These are phyloP conservation scores for Neosilurus mollespiculum DNA, from an alignment of 2,797 vertebrate genomes.

Conservation along the genomic window DNA sequence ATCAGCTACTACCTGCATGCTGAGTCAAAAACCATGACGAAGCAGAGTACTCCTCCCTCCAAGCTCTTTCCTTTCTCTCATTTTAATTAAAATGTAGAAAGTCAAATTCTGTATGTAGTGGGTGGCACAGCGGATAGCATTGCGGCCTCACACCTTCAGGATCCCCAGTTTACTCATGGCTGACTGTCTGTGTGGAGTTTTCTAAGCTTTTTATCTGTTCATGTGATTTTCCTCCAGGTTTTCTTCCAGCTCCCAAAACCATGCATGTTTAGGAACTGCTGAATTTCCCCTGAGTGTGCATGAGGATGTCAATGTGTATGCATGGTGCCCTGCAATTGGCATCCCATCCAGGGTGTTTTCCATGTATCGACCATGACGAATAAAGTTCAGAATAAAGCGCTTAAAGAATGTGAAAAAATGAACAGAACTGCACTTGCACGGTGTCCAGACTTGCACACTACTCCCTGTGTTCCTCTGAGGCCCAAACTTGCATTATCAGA, in stretches of 20 bases:
- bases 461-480: too few relatives aligned
- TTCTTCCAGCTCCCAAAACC: not conserved
- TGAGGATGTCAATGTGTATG: not conserved
- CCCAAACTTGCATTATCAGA: not conserved
- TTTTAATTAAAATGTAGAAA: not conserved
- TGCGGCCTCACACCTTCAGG: not conserved
- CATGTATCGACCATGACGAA: not conserved
- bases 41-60: not conserved
- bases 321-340: not conserved
- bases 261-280: not conserved
- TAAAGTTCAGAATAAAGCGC: not conserved
- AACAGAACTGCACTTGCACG: not conserved
- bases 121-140: not conserved
- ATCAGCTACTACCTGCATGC: not conserved
- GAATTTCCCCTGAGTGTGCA: not conserved
- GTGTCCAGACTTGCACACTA: not conserved
- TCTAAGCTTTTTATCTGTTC: not conserved
- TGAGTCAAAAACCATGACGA: not conserved
- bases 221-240: not conserved
- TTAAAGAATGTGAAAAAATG: not conserved
- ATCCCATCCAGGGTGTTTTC: not conserved
- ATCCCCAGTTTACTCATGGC: too few relatives aligned
- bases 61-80: not conserved
- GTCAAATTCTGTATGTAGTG: not conserved
- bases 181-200: not conserved